Base-by-base conservation (phyloP, 2,113 vertebrate genomes). In the Lagopus leucura region DNA sequence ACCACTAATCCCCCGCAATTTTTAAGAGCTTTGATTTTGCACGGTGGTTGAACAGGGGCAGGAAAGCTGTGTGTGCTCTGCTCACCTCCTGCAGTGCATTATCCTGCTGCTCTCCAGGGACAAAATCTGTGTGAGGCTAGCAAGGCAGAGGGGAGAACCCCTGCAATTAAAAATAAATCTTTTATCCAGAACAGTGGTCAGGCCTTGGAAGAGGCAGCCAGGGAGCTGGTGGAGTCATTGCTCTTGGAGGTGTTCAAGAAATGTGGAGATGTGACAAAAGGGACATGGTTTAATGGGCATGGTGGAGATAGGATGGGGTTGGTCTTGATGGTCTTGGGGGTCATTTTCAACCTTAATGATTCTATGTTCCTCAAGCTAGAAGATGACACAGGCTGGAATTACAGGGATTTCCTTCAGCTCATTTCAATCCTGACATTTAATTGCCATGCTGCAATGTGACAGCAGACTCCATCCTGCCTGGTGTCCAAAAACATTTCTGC, bases 11-110 rank as follows among this genome's bases (percentile, higher is more conserved):
- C 50, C 72, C 10, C 10, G 58, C 21, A 80, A 38, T 25, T 80
- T 91, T 94, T 45, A 66, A 58, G 52, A 91, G 82, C 72, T 92
- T 50, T 73, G 60, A 34, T 74, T 90, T 60, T 58, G 13, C 72
- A 6, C 10, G 14, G 42, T 25, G 67, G 18, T n/a, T 63, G 92
- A 89, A 63, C 42, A 54, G 64, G 15, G 40, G 3, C 8, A 42
- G 94, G 48, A 40, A 79, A 58, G 6, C 15, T 30, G n/a, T 11
- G 2, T 20, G 28, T 30, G 24, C 32, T 78, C n/a, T 10, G 32
- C 0, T 6, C 52, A 11, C 45, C 34, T 30, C 47, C 54, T 43
- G 4, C 24, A 30, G 22, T 1, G 0, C 0, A 0, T n/a, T 58
- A 43, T 18, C 55, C 61, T 36, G 16, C 50, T 36, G 47, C 28